Conservation (phyloP, 2,888 invertebrate species). For the Drosophila aldrichi region DNA sequence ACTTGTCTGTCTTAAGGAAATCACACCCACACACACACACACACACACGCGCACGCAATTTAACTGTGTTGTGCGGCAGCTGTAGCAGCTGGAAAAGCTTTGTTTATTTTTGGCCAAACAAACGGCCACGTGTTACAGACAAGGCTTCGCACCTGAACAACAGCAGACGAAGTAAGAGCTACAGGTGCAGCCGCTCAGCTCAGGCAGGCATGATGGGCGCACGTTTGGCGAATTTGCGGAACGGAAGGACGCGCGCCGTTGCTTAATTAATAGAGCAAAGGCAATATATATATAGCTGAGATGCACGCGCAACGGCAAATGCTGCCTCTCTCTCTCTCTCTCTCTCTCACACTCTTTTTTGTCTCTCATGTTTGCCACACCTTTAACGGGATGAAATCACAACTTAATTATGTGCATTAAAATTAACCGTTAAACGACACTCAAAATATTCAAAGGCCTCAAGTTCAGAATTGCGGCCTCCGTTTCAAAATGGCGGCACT, state of each 20-base stretch:
- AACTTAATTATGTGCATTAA: conserved; percentile 37
- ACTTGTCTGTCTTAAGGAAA: conserved; percentile 51
- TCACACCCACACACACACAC: neutral
- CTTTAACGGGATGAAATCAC: neutral
- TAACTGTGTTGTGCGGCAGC: conserved; percentile 7
- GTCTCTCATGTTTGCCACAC: neutral
- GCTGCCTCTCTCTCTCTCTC: neutral
- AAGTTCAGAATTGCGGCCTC: conserved; percentile 34
- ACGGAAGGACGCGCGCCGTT: conserved; percentile 51
- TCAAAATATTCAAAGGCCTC: conserved; percentile 38
- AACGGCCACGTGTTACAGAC: conserved; percentile 29
- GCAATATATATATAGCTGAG: conserved; percentile 14
- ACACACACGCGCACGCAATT: conserved; percentile 3
- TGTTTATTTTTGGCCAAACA: conserved; percentile 37
- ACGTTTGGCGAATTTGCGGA: conserved; percentile 52
- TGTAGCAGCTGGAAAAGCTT: conserved; percentile 32
- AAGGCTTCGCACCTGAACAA: conserved; percentile 20
- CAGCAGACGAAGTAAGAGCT: conserved; percentile 19
- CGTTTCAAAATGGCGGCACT: conserved; percentile 14
- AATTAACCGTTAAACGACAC: conserved; percentile 26
- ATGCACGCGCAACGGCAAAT: neutral
- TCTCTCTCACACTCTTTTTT: neutral
- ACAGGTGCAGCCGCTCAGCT: conserved; percentile 20
- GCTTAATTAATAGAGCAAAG: conserved; percentile 57
- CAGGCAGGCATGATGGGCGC: conserved; percentile 20